These are phyloP conservation scores for Hypselothyrea guttata DNA, from an alignment of 2,888 invertebrate genomes.

Conservation along the genomic window DNA sequence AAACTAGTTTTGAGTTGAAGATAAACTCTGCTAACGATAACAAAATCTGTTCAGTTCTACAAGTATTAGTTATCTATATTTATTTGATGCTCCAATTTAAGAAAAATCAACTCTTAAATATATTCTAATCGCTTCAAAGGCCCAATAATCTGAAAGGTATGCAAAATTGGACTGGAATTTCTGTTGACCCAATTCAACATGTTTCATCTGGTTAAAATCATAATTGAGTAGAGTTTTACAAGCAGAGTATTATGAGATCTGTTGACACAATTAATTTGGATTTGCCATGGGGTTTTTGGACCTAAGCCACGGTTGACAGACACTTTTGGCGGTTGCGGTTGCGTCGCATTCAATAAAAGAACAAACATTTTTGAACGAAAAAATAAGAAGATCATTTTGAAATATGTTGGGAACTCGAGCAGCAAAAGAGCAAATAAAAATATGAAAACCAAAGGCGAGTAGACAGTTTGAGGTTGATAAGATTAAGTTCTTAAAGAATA, in stretches of 20 bases:
- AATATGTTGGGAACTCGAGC: constrained; percentile 14
- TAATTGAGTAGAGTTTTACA: not conserved
- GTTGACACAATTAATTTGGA: constrained; percentile 14
- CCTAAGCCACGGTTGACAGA: constrained; percentile 35
- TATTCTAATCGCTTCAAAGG: no score
- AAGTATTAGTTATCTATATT: no score
- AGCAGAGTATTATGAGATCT: not conserved
- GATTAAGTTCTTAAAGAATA: constrained; percentile 42
- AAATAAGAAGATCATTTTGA: constrained; percentile 4
- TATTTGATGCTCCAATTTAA: no score
- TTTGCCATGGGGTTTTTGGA: constrained; percentile 19
- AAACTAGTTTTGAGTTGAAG: no score
- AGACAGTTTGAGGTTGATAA: constrained; percentile 59
- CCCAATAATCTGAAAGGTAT: no score
- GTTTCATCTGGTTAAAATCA: no score
- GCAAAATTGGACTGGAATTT: no score
- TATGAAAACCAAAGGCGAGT: constrained; percentile 25
- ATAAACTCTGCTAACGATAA: no score
- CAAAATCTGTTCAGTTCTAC: no score
- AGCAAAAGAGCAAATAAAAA: constrained; percentile 20
- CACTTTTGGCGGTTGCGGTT: constrained; percentile 14
- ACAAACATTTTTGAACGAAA: not conserved
- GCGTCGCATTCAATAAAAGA: constrained; percentile 9
- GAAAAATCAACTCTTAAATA: no score
- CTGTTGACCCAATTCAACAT: no score